These are phyloP conservation scores for Pseudanteris insignis DNA, from an alignment of 2,888 invertebrate genomes.

Conservation along the genomic window DNA sequence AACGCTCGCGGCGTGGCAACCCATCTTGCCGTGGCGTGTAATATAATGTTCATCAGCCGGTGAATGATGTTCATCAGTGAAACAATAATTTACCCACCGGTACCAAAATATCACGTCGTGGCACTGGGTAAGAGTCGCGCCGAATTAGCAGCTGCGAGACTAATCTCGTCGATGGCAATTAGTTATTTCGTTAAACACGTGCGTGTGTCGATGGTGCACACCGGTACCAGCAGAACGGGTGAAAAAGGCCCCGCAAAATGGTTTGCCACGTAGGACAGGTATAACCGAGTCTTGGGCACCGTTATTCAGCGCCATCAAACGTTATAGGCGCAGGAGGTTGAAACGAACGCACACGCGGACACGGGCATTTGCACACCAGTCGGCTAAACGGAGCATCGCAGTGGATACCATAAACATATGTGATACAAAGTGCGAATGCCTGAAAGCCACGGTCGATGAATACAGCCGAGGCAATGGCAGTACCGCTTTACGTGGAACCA, in stretches of 20 bases:
- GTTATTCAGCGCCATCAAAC: constrained; percentile 51
- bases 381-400: constrained; percentile 6
- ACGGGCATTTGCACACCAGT: not conserved
- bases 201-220: no score
- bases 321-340: constrained; percentile 47
- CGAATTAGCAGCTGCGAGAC: no score
- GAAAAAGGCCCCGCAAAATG: no score
- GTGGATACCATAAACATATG: constrained; percentile 43
- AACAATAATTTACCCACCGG: constrained; percentile 34
- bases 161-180: no score
- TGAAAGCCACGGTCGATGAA: constrained; percentile 47
- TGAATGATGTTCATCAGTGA: constrained; percentile 40
- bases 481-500: constrained; percentile 47
- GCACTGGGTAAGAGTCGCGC: no score
- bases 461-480: constrained; percentile 47
- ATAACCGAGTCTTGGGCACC: constrained; percentile 44
- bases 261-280: no score
- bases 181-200: no score
- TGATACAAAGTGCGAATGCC: constrained; percentile 48
- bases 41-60: constrained; percentile 31
- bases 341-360: constrained; percentile 37
- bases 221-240: no score
- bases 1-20: constrained; percentile 29
- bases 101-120: no score
- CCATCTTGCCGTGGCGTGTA: constrained; percentile 19